phyloP scores from a whole-genome alignment of 2,888 invertebrate species.

The Lordiphosa fenestrarum region DNA sequence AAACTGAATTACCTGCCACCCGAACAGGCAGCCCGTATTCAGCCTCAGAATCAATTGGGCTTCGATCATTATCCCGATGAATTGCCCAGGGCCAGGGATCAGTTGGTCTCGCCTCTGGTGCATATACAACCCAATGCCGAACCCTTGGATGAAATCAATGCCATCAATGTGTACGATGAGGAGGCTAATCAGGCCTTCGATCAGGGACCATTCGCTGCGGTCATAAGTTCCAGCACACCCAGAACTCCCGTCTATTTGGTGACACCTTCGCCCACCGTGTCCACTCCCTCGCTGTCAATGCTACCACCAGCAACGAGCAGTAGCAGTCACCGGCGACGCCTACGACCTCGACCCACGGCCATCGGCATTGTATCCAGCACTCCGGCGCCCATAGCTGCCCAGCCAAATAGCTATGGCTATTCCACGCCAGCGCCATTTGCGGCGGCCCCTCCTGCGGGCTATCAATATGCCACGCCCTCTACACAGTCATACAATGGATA shows the following conservation, averaged over 20 bases:
- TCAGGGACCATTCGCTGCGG: constrained; percentile 48
- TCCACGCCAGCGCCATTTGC: constrained; percentile 75
- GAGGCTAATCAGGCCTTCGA: constrained; percentile 58
- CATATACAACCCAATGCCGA: constrained; percentile 73
- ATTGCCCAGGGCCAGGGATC: constrained; percentile 51
- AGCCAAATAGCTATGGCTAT: constrained; percentile 52
- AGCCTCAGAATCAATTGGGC: constrained; percentile 77
- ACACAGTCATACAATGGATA: constrained; percentile 54
- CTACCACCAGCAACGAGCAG: constrained; percentile 68
- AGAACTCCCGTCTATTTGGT: constrained; percentile 29
- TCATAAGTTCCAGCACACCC: constrained; percentile 40
- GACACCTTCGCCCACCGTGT: constrained; percentile 17
- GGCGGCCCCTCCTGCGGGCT: constrained; percentile 56
- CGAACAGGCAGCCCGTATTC: constrained; percentile 76
- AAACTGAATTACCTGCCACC: constrained; percentile 76
- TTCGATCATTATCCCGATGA: constrained; percentile 79
- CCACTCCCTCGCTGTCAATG: constrained; percentile 56
- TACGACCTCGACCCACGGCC: constrained; percentile 65
- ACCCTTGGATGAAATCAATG: constrained; percentile 62
- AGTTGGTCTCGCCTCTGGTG: constrained; percentile 54
- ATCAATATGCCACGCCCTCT: constrained; percentile 63
- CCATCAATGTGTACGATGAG: constrained; percentile 55
- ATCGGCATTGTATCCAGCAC: constrained; percentile 69
- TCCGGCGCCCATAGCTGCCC: constrained; percentile 65
- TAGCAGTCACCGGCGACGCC: constrained; percentile 43